These are phyloP conservation scores for Acanthacorydalis orientalis DNA, from an alignment of 2,888 invertebrate species.

Conservation along the genomic window DNA sequence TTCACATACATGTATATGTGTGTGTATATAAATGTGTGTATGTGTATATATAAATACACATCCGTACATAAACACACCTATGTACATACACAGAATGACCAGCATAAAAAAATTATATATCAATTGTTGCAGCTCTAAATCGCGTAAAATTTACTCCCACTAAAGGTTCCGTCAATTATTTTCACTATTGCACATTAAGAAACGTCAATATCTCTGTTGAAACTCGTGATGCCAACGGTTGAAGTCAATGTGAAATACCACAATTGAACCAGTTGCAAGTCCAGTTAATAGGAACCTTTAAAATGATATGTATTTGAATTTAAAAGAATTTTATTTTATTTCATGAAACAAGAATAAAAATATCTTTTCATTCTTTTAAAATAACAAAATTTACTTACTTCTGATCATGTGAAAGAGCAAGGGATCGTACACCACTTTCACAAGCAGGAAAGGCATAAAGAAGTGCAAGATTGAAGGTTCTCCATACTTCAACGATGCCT, in stretches of 20 bases:
- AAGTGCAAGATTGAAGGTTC: conserved; percentile 90
- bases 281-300: conserved; percentile 93
- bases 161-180: not conserved
- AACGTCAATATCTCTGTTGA: conserved; percentile 71
- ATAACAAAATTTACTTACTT: conserved; percentile 47
- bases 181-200: not conserved
- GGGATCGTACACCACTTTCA: conserved; percentile 83
- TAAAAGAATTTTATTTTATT: not conserved
- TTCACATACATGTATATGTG: no score
- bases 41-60: no score
- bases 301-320: conserved; percentile 12
- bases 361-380: not conserved
- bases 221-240: conserved; percentile 96
- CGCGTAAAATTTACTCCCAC: no score
- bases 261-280: conserved; percentile 90
- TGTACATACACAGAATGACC: not conserved
- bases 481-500: conserved; percentile 96
- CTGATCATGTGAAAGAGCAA: conserved; percentile 96
- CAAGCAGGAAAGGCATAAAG: conserved; percentile 96
- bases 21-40: no score
- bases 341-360: not conserved
- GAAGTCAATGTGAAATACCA: conserved; percentile 99
- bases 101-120: not conserved
- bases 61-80: no score
- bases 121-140: no score